Base-by-base conservation (phyloP, 2,113 vertebrate genomes). In the Shinisaurus crocodilurus region DNA sequence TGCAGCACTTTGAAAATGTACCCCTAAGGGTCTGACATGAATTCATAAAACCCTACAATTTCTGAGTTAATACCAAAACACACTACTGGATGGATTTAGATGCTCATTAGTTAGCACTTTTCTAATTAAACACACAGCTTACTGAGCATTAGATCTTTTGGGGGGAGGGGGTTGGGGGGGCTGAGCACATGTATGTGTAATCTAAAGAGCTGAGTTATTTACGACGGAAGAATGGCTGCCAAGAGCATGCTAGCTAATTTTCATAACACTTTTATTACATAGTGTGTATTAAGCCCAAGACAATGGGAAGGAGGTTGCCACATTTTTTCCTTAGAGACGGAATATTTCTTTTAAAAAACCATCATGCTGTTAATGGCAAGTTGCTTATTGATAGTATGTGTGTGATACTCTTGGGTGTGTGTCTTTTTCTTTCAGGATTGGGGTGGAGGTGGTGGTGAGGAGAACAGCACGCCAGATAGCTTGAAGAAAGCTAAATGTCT, bases 1-100 rank as follows among this genome's bases (percentile, higher is more conserved):
- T 96, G 92, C 91, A 92, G 40, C 83, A 72, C 96, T 96, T 96
- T 95, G 93, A 96, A 96, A 96, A 93, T 90, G 67, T 94, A 93
- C 95, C 96, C 96, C 96, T 95, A 82, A 96, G 95, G 96, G 94
- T 95, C 91, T 92, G 93, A 92, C 94, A 92, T 94, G 94, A 95
- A 96, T 96, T 96, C 94, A 94, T 94, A 96, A 96, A 96, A 90
- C 69, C 92, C 37, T 69, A 95, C 92, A 96, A 95, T 96, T 95
- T 96, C 93, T 91, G 74, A 95, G 86, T 95, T 94, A 94, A 96
- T 95, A 94, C 92, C 88, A 92, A 96, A 95, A 92, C 91, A 95
- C 70, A 72, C 88, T 82, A 86, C 92, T 95, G 92, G 89, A 84
- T 94, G 90, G 93, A 94, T 95, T 96, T 96, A 95, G 94, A 92